Conservation (phyloP, 2,888 invertebrate species). For the Tinea semifulvella region DNA sequence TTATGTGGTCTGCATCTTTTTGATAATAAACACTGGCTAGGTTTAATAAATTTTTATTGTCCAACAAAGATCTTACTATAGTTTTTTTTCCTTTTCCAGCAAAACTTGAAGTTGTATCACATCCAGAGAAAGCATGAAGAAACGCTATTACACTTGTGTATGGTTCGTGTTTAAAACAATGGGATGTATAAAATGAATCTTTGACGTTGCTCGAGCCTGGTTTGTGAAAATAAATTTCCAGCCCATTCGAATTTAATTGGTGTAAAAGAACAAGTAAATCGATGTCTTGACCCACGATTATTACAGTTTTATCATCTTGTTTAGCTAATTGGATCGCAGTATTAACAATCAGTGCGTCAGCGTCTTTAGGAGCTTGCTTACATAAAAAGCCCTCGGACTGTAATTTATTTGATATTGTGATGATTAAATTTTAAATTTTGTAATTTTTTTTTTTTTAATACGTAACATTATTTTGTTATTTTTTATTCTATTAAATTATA, state of each 20-base stretch:
- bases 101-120: conserved; percentile 21
- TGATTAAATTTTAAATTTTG: conserved; percentile 24
- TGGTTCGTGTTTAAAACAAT: conserved; percentile 22
- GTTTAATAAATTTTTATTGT: conserved; percentile 17
- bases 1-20: no score
- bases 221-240: conserved; percentile 17
- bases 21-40: conserved; percentile 19
- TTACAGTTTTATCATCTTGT: conserved; percentile 22
- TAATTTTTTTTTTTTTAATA: no score
- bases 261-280: conserved; percentile 25
- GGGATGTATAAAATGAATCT: conserved; percentile 15
- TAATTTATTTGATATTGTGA: conserved; percentile 20
- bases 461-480: no score
- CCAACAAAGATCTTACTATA: conserved; percentile 18
- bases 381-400: conserved; percentile 21
- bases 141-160: conserved; percentile 19
- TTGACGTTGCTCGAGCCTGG: conserved; percentile 17
- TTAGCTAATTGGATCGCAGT: conserved; percentile 22
- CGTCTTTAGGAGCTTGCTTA: conserved; percentile 24
- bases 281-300: conserved; percentile 25
- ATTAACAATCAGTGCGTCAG: conserved; percentile 23
- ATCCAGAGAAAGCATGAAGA: conserved; percentile 21
- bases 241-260: conserved; percentile 21
- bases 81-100: conserved; percentile 21
- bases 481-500: no score